Evolutionary conservation across 1,140 invertebrate species (phyloP).

Genomic region (Leucophenga varia): DNA sequence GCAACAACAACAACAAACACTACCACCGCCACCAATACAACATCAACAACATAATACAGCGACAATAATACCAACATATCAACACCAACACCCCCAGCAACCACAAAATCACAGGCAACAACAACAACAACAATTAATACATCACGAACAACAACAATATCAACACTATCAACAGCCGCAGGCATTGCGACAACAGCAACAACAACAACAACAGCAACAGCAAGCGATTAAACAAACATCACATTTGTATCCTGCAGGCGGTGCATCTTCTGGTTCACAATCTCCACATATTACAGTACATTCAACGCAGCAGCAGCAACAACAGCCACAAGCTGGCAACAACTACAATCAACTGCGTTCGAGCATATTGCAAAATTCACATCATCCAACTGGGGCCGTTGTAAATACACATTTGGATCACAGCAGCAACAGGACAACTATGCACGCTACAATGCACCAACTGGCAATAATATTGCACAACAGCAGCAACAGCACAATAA

Average conservation of each 20-base stretch:
- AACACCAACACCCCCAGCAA: constrained; percentile 41
- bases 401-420: constrained; percentile 17
- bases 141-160: constrained; percentile 6
- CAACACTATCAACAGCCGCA: constrained; percentile 24
- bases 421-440: constrained; percentile 13
- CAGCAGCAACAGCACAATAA: constrained; percentile 26
- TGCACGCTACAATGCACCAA: too few species aligned
- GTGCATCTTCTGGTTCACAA: too few species aligned
- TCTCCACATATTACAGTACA: constrained; percentile 2
- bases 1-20: constrained; percentile 42
- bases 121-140: constrained; percentile 30
- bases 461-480: too few species aligned
- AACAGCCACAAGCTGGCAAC: constrained; percentile 34
- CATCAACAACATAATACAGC: constrained; percentile 53
- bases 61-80: constrained; percentile 48
- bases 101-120: constrained; percentile 24
- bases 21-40: constrained; percentile 48
- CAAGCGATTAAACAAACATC: constrained; percentile 57
- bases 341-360: constrained; percentile 50
- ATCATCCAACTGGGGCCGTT: constrained; percentile 50
- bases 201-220: constrained; percentile 43
- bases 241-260: constrained; percentile 48
- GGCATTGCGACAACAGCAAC: constrained; percentile 28
- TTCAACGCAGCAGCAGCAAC: constrained; percentile 21
- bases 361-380: constrained; percentile 49